Base-by-base conservation (phyloP, 2,113 vertebrate species). In the Thymallus thymallus region DNA sequence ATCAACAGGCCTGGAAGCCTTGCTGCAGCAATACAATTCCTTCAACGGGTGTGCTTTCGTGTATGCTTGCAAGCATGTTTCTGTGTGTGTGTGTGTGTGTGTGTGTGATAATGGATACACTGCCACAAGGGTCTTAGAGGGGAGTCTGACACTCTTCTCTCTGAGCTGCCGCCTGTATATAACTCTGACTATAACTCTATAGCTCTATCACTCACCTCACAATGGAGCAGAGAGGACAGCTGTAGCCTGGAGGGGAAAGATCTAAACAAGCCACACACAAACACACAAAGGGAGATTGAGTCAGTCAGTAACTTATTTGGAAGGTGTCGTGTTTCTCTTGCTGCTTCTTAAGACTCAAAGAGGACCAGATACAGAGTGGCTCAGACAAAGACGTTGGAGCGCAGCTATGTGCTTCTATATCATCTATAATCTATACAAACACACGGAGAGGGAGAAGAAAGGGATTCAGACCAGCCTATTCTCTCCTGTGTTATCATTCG, bases 321-420 rank as follows among this genome's bases (percentile, higher is more conserved):
- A 81, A 80, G 85, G 76, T 84, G 86, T 79, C 83, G 75, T 84
- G 23, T 86, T 82, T 88, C 78, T 81, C 84, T 71, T 72, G 82
- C 74, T 75, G n/a, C 68, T 66, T 69, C 76, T 82, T 86, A 89
- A 89, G 85, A 86, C 75, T 66, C 83, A 73, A 84, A 85, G 81
- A 83, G 56, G 75, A 87, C 72, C 62, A 73, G 84, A 74, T 76
- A 80, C 67, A 67, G 75, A 78, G 84, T 74, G 73, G 76, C 76
- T 81, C 79, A 72, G 82, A 85, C 87, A 88, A 86, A 90, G 88
- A 81, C 85, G 79, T 88, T 82, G 76, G 76, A 65, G 72, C 23
- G 68, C 69, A 63, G 78, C 86, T 87, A 91, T 90, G 89, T 89
- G 84, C 90, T 91, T 90, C 84, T 87, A 78, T 92, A 78, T 83